Percentiles rank a stretch among this genome's conserved stretches.
phyloP scores from a whole-genome alignment of 2,113 vertebrate genomes.

The Rostratula benghalensis region DNA sequence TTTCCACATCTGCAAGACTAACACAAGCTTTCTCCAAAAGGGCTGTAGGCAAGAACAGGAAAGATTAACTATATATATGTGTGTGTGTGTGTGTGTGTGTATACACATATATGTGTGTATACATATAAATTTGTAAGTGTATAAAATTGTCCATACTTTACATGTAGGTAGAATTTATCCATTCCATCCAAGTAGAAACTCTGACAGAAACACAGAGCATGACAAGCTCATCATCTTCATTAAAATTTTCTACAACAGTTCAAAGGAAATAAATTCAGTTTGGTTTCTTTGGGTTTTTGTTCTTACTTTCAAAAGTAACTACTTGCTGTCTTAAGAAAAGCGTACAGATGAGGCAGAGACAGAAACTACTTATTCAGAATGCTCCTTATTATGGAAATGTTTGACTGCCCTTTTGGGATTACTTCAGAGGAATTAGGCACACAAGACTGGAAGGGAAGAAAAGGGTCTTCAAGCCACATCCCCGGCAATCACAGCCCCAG shows the following conservation, averaged over 20 bases:
- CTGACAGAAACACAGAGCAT: neutral
- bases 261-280: slow-evolving; percentile 50
- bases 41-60: neutral
- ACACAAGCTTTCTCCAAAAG: neutral
- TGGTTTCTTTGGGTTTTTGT: slow-evolving; percentile 38
- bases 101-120: too few species aligned
- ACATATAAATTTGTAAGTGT: neutral
- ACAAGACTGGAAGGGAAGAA: slow-evolving; percentile 57
- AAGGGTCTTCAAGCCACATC: slow-evolving; percentile 21
- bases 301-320: slow-evolving; percentile 56
- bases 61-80: neutral
- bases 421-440: slow-evolving; percentile 52
- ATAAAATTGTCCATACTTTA: neutral
- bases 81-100: too few species aligned
- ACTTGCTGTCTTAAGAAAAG: slow-evolving; percentile 40
- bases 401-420: slow-evolving; percentile 32
- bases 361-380: slow-evolving; percentile 45
- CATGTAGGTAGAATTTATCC: neutral
- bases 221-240: neutral
- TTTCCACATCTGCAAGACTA: neutral
- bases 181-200: neutral
- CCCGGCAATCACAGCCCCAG: neutral
- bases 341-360: slow-evolving; percentile 41
- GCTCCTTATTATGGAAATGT: slow-evolving; percentile 53
- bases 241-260: slow-evolving; percentile 17